A percentile compares a stretch with the other conserved stretches of the same genome.
phyloP scores from a whole-genome alignment of 1,140 invertebrate species.

The Coptotermes formosanus region DNA sequence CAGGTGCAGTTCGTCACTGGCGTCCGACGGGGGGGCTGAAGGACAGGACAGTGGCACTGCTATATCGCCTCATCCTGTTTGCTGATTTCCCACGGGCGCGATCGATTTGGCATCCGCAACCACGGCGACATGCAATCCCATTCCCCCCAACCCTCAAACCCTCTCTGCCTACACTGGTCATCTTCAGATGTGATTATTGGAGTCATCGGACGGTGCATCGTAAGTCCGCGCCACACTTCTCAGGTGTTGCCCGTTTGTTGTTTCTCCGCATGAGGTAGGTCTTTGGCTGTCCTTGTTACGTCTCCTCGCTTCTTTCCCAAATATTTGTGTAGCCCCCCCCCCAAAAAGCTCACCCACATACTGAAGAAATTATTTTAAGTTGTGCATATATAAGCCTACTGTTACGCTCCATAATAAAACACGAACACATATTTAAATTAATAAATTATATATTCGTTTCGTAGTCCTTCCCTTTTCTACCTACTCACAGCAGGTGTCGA shows the following conservation, averaged over 20 bases:
- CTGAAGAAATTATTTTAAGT: too few species aligned
- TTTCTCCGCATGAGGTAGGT: background rate
- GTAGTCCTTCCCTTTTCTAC: too few species aligned
- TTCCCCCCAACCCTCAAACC: background rate
- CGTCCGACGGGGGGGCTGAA: background rate
- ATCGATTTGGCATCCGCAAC: slow-evolving; percentile 33
- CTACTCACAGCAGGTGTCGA: too few species aligned
- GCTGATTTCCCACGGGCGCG: slow-evolving; percentile 32
- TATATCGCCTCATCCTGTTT: slow-evolving; percentile 25
- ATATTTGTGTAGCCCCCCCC: too few species aligned
- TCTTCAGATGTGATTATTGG: slow-evolving; percentile 25
- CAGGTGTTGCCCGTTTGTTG: background rate
- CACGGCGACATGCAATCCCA: slow-evolving; percentile 21
- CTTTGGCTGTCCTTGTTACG: background rate
- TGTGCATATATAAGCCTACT: too few species aligned
- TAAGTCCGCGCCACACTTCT: background rate
- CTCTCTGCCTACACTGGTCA: background rate
- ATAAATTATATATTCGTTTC: too few species aligned
- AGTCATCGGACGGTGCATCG: background rate
- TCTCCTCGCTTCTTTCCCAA: too few species aligned
- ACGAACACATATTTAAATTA: too few species aligned
- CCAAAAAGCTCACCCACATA: too few species aligned
- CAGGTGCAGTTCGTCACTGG: background rate
- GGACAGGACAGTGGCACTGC: background rate
- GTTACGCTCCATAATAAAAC: too few species aligned